Conservation (phyloP, 2,888 invertebrate species). For the Augiades crinisus region DNA sequence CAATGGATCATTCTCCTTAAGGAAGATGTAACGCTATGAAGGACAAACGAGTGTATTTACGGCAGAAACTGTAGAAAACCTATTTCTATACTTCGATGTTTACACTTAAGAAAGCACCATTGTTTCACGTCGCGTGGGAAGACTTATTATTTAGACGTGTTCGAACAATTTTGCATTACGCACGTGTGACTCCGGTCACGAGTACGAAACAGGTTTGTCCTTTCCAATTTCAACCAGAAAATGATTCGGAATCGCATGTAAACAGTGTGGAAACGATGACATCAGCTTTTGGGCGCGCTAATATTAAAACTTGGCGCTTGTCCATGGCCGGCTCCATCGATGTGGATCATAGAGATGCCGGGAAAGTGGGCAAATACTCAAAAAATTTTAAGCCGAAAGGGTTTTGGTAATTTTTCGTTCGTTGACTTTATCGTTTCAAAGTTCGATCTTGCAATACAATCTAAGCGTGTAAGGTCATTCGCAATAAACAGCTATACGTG, state of each 20-base stretch:
- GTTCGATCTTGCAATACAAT: slow-evolving; percentile 20
- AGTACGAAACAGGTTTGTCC: slow-evolving; percentile 14
- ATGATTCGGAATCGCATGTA: slow-evolving; percentile 39
- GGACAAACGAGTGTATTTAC: too few species aligned
- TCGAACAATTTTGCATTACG: slow-evolving; percentile 7
- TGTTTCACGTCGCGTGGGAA: slow-evolving; percentile 8
- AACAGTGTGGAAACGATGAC: slow-evolving; percentile 62
- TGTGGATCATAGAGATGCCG: slow-evolving; percentile 48
- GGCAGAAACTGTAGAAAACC: too few species aligned
- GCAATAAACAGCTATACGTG: slow-evolving; percentile 29
- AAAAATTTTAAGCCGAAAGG: slow-evolving; percentile 6
- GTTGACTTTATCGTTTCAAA: slow-evolving; percentile 3
- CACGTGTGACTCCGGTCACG: slow-evolving; percentile 8
- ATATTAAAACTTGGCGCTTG: slow-evolving; percentile 72
- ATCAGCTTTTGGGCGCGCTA: slow-evolving; percentile 62
- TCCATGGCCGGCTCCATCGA: slow-evolving; percentile 48
- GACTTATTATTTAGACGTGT: slow-evolving; percentile 1
- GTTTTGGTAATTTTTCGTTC: slow-evolving; percentile 11
- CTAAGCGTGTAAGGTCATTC: slow-evolving; percentile 40
- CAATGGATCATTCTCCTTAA: too few species aligned
- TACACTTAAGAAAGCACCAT: neutral
- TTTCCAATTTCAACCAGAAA: slow-evolving; percentile 13
- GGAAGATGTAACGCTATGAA: too few species aligned
- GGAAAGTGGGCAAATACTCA: slow-evolving; percentile 26
- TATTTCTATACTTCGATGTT: neutral